Evolutionary conservation across 2,888 invertebrate species (phyloP), one percentile per base, ranked within the genome.

Genomic region (Andrena marginata): DNA sequence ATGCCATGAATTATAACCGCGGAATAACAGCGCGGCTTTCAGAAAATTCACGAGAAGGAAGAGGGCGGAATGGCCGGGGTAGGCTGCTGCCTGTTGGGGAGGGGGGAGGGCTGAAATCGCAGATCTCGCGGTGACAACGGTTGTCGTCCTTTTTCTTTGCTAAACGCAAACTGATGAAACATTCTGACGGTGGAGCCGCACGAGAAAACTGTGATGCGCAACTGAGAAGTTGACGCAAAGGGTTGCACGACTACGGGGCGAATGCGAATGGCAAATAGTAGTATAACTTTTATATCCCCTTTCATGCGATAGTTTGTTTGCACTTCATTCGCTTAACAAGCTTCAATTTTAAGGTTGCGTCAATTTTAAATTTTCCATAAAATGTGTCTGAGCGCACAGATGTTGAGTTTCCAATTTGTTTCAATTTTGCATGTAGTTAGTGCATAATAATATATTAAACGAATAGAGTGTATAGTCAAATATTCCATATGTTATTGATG

Each of bases 1-100:
- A 84, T 77, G 82, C 79, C 79, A 87, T 90, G 89, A 90, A 87
- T 89, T 90, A 88, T 83, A 88, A 87, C 88, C 86, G 78, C 65
- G 80, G 82, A 62, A 74, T 83, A 86, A 84, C 88, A 79, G 69
- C 82, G 78, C 77, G 77, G 85, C 88, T 88, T 88, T 88, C 86
- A 79, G 86, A 87, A 87, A 87, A 87, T 86, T 73, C 77, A 79
- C 64, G 54, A 54, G 69, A 73, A 77, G 82, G 73, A 75, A 73
- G 31, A 65, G 70, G 71, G 73, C 59, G 84, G 68, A 67, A 68
- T 7, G 59, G 54, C 8, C 26, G 71, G 72, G 64, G 70, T 42
- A 67, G 56, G 49, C 63, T 56, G 51, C 72, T 67, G 69, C 42
- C 62, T 16, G 77, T 56, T 48, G 69, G 65, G 51, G 42, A 10